Conservation (phyloP, 2,113 vertebrate genomes). For the Scopus umbretta region DNA sequence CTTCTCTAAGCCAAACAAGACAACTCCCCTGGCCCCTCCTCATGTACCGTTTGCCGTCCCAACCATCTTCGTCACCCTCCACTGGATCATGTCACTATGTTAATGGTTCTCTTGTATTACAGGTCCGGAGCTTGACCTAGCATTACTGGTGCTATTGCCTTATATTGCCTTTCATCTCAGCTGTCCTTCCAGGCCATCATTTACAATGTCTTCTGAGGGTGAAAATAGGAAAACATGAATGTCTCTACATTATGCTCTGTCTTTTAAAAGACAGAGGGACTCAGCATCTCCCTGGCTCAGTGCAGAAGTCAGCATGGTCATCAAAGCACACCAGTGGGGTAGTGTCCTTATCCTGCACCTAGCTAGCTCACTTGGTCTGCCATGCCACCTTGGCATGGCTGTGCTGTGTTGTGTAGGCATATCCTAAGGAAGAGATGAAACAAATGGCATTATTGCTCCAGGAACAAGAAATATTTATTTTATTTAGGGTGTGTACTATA, state of each 20-base stretch:
- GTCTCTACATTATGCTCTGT: background rate
- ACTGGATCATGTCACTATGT: background rate
- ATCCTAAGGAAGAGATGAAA: background rate
- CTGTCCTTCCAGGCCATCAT: background rate
- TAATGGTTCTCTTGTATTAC: background rate
- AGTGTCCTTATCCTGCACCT: background rate
- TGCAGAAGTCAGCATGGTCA: background rate
- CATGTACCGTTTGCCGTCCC: background rate
- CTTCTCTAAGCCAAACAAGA: background rate
- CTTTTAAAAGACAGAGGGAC: background rate
- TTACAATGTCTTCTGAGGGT: background rate
- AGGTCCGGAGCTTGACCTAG: background rate
- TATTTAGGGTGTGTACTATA: background rate
- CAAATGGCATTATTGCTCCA: background rate
- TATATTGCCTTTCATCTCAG: background rate
- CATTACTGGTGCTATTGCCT: background rate
- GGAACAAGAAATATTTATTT: background rate
- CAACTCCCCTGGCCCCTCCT: background rate
- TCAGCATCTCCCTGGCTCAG: background rate
- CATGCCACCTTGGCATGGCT: background rate
- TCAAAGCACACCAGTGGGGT: background rate
- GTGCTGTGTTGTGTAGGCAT: background rate
- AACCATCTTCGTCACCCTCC: background rate
- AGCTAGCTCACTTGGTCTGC: background rate
- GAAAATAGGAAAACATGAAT: background rate